phyloP scores from a whole-genome alignment of 2,113 vertebrate genomes.

The Syngnathus typhle region DNA sequence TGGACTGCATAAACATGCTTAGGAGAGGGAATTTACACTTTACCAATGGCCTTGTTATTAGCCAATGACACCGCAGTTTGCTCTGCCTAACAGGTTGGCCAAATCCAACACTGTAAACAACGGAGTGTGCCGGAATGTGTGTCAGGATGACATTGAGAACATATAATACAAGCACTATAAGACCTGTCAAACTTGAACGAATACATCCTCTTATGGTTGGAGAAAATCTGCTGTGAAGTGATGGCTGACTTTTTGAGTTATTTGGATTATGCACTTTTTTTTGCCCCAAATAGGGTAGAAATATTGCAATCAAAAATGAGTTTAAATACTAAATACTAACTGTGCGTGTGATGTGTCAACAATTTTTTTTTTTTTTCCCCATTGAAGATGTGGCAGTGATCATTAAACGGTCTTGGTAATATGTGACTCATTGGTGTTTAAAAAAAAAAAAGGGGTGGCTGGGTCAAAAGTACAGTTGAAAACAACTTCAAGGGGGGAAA shows the following conservation, averaged over 20 bases:
- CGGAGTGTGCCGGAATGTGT: slow-evolving; percentile 22
- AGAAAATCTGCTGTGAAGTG: not conserved
- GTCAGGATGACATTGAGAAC: slow-evolving; percentile 9
- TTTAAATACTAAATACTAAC: no score
- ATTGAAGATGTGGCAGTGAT: no score
- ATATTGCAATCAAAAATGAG: no score
- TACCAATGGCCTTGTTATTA: not conserved
- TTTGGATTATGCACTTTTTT: not conserved
- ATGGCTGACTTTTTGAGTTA: not conserved
- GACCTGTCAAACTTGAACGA: not conserved
- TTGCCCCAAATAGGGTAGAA: no score
- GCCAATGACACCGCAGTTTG: not conserved
- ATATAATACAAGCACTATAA: not conserved
- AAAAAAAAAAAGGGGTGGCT: no score
- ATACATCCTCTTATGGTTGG: not conserved
- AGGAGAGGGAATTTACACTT: not conserved
- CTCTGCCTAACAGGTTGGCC: not conserved
- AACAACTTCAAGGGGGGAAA: no score
- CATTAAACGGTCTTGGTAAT: no score
- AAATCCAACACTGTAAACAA: slow-evolving; percentile 13
- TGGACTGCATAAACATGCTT: not conserved
- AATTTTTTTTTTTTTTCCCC: no score
- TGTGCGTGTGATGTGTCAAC: no score
- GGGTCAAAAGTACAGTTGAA: no score
- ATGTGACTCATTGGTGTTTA: no score